Evolutionary conservation across 2,888 invertebrate genomes (phyloP), one percentile per base, ranked within the genome.

Genomic region (Sepioteuthis lessoniana): DNA sequence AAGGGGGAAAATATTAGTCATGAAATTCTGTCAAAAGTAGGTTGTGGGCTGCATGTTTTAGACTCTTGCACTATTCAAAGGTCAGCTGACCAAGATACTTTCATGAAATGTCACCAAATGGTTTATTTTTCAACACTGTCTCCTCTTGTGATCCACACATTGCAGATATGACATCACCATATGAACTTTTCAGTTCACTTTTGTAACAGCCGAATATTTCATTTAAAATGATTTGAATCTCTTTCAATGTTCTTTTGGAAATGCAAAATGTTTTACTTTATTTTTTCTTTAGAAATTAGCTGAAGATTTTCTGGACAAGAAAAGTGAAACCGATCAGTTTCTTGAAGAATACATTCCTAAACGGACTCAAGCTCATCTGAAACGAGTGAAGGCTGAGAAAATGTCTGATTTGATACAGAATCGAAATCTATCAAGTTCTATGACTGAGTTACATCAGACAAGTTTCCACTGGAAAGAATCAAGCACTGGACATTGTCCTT

Each of bases 341-440:
- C 97, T 99, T 10, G 98, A 98, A 94, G 98, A 98, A 94, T 99
- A 99, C 97, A 98, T 98, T 94, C 98, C 98, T 0, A 98, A 98
- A 95, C 98, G 99, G 93, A 98, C 98, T 96, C 96, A 98, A 90
- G 98, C 98, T 98, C 99, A 99, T 97, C 97, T 98, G 95, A 98
- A 99, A 93, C 98, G 98, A 97, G 98, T 99, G 28, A 99, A 99
- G 97, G 98, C 98, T 0, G 99, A 99, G 95, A 99, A 99, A 97
- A 98, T 99, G 98, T 98, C 98, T 93, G 97, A 97, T 94, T 95
- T 97, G 16, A 95, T 97, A 10, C 96, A 97, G 38, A 96, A 96
- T 31, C 31, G 91, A 91, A 76, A 76, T 76, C 76, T 2, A 76
- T 35, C 76, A 13, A 16, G n/a, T 76, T n/a, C 76, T 1, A 76